Conservation (phyloP, 2,797 vertebrate species). For the Toxotes lorentzi region DNA sequence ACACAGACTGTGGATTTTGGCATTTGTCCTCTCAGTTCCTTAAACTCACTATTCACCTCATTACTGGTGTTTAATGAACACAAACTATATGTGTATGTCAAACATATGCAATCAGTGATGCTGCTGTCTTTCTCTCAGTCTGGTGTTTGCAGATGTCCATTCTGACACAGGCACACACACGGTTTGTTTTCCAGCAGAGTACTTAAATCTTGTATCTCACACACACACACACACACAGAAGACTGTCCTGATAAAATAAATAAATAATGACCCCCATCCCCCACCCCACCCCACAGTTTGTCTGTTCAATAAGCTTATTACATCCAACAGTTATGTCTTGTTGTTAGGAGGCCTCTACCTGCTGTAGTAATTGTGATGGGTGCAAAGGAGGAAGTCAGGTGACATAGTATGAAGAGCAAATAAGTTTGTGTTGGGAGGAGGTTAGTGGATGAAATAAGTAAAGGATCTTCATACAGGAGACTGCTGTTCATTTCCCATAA, state of each 20-base stretch:
- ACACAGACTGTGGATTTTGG: neutral
- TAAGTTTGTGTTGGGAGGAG: neutral
- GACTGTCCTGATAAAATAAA: neutral
- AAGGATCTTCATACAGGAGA: neutral
- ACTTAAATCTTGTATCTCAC: slow-evolving; percentile 8
- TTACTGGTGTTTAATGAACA: slow-evolving; percentile 6
- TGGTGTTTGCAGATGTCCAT: slow-evolving; percentile 10
- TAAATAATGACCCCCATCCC: too few species aligned
- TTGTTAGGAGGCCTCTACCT: neutral
- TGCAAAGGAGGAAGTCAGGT: too few species aligned
- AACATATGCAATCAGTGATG: slow-evolving; percentile 7
- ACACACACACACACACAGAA: neutral
- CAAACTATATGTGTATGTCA: slow-evolving; percentile 1
- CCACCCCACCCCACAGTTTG: too few species aligned
- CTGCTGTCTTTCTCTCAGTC: slow-evolving; percentile 5
- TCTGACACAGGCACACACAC: neutral
- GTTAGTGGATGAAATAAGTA: neutral
- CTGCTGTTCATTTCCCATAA: too few species aligned
- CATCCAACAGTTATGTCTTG: neutral
- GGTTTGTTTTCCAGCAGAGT: slow-evolving; percentile 32
- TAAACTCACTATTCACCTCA: slow-evolving; percentile 3
- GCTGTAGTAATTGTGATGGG: neutral
- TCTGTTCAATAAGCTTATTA: neutral
- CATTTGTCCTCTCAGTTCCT: neutral
- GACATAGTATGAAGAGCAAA: neutral